These are phyloP conservation scores for Therioaphis trifolii DNA, from an alignment of 2,888 invertebrate genomes.

Conservation along the genomic window DNA sequence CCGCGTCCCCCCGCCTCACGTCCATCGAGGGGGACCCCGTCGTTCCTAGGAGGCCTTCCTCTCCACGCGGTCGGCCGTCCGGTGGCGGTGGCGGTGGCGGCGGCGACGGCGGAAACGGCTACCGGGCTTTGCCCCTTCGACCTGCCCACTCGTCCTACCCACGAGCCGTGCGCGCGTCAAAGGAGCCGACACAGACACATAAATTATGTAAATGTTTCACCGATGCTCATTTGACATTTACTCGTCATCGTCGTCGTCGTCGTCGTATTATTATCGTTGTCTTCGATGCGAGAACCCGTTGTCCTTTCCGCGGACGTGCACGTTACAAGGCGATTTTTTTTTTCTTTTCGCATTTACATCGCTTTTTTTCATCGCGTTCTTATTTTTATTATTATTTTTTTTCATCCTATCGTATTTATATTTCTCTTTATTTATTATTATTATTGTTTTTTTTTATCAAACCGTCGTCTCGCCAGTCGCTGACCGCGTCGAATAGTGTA, in stretches of 20 bases:
- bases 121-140: slow-evolving; percentile 54
- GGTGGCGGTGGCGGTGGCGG: background rate
- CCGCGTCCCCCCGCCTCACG: background rate
- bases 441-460: background rate
- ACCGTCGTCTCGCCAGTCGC: background rate
- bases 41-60: background rate
- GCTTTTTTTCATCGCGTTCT: slow-evolving; percentile 15
- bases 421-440: background rate
- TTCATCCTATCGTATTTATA: background rate
- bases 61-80: background rate
- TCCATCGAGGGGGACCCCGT: background rate
- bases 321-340: slow-evolving; percentile 41
- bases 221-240: slow-evolving; percentile 63
- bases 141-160: background rate
- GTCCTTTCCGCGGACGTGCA: slow-evolving; percentile 57
- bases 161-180: slow-evolving; percentile 33
- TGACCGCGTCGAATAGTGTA: background rate
- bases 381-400: no score
- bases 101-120: slow-evolving; percentile 54
- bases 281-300: slow-evolving; percentile 37
- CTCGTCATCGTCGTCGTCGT: slow-evolving; percentile 56
- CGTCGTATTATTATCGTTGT: slow-evolving; percentile 15
- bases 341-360: slow-evolving; percentile 34
- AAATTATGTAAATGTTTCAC: slow-evolving; percentile 60
- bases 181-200: slow-evolving; percentile 61